Percentiles rank a stretch among this genome's conserved stretches.
phyloP scores from a whole-genome alignment of 37 sponge, comb jelly and placozoan species.

The Beroe ovata region DNA sequence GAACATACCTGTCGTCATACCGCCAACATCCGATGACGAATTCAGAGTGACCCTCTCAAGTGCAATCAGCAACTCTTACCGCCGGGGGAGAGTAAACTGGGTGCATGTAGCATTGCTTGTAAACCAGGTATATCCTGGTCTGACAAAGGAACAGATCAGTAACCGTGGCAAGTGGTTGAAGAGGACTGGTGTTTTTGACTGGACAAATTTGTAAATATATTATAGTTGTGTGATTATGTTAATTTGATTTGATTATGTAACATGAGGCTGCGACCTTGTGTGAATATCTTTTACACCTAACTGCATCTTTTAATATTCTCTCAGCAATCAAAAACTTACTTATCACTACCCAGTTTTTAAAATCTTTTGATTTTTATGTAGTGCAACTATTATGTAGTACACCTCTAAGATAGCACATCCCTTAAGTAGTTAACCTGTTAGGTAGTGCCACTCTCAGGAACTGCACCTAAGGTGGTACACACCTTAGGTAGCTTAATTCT shows the following conservation, averaged over 20 bases:
- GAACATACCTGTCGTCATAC: neutral
- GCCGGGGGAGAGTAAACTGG: neutral
- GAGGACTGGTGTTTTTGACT: neutral
- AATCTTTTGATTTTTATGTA: neutral
- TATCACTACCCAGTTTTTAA: too few species aligned
- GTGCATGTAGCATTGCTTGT: neutral
- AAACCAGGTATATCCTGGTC: neutral
- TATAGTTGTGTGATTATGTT: too few species aligned
- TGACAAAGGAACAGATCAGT: neutral
- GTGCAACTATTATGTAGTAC: too few species aligned
- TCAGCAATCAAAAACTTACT: too few species aligned
- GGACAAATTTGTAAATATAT: neutral
- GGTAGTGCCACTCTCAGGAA: too few species aligned
- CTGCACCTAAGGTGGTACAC: too few species aligned
- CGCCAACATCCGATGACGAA: neutral
- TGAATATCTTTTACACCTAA: too few species aligned
- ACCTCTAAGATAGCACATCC: too few species aligned
- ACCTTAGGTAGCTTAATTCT: too few species aligned
- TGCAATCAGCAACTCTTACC: neutral
- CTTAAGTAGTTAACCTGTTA: neutral
- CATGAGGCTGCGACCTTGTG: constrained; percentile 1
- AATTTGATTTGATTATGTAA: neutral
- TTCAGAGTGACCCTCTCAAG: neutral
- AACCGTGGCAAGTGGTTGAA: neutral
- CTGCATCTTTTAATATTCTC: too few species aligned